Evolutionary conservation across 2,113 vertebrate genomes (phyloP).

Genomic region (Garra rufa): DNA sequence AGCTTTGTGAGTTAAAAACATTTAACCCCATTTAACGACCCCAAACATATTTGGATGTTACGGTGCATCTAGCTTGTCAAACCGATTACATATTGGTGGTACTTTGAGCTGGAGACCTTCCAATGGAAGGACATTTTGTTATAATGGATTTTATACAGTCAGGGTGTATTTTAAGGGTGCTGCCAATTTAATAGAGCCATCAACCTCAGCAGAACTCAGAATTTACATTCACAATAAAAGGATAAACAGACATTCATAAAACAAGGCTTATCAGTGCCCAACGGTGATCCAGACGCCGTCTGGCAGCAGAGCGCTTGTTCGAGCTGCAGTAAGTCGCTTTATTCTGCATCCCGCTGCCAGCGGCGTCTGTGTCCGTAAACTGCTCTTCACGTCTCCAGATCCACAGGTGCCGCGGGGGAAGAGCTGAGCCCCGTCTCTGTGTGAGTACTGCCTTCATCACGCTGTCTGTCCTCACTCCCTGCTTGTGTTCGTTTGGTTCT

Average conservation of each 20-base stretch:
- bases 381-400: conserved; percentile 95
- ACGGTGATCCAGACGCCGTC: conserved; percentile 21
- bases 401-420: conserved; percentile 92
- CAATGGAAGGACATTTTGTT: neutral
- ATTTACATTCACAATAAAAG: neutral
- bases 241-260: neutral
- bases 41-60: neutral
- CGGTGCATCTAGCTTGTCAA: neutral
- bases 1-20: too few species aligned
- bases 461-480: conserved; percentile 63
- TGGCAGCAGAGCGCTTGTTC: neutral
- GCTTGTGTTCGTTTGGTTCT: conserved; percentile 61
- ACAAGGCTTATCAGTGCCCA: conserved; percentile 22
- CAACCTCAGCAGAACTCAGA: neutral
- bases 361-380: conserved; percentile 40
- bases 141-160: neutral
- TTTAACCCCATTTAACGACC: too few species aligned
- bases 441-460: conserved; percentile 86
- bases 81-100: neutral
- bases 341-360: conserved; percentile 28
- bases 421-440: conserved; percentile 94
- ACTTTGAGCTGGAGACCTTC: neutral
- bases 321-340: conserved; percentile 7
- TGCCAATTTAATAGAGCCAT: neutral
- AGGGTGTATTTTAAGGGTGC: neutral